phyloP scores from a whole-genome alignment of 2,113 vertebrate genomes.

The Embiotoca jacksoni region DNA sequence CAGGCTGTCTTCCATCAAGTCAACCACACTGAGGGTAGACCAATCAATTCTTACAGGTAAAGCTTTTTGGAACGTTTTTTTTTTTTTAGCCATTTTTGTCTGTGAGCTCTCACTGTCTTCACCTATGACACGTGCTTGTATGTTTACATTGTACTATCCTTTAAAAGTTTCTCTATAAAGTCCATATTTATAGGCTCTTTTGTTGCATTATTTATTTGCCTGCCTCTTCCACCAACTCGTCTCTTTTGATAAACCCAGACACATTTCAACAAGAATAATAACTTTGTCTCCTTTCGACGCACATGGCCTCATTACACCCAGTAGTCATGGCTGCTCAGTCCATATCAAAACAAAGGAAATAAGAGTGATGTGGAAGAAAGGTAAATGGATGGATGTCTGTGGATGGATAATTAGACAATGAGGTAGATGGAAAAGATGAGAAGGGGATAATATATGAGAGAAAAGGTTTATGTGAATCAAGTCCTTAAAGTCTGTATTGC shows the following conservation, averaged over 20 bases:
- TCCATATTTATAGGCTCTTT: neutral
- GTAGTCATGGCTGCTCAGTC: slow-evolving; percentile 32
- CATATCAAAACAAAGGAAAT: slow-evolving; percentile 10
- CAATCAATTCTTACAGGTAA: slow-evolving; percentile 98
- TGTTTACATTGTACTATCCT: neutral
- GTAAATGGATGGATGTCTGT: slow-evolving; percentile 7
- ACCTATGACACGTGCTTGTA: neutral
- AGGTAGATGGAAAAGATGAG: slow-evolving; percentile 42
- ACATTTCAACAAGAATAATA: neutral
- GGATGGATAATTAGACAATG: slow-evolving; percentile 10
- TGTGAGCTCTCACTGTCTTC: neutral
- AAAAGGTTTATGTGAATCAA: slow-evolving; percentile 61
- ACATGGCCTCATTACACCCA: slow-evolving; percentile 14
- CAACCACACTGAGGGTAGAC: slow-evolving; percentile 96
- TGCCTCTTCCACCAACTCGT: neutral
- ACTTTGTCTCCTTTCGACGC: slow-evolving; percentile 5
- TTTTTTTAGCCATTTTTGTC: neutral
- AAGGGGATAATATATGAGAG: slow-evolving; percentile 22
- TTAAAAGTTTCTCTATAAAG: neutral
- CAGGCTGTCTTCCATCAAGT: slow-evolving; percentile 96
- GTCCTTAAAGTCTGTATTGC: slow-evolving; percentile 58
- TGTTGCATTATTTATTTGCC: neutral
- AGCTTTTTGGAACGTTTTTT: slow-evolving; percentile 8
- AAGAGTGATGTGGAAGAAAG: slow-evolving; percentile 11
- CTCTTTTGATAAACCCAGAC: slow-evolving; percentile 9